Conservation (phyloP, 2,113 vertebrate species). For the Orientallactaga bullata region DNA sequence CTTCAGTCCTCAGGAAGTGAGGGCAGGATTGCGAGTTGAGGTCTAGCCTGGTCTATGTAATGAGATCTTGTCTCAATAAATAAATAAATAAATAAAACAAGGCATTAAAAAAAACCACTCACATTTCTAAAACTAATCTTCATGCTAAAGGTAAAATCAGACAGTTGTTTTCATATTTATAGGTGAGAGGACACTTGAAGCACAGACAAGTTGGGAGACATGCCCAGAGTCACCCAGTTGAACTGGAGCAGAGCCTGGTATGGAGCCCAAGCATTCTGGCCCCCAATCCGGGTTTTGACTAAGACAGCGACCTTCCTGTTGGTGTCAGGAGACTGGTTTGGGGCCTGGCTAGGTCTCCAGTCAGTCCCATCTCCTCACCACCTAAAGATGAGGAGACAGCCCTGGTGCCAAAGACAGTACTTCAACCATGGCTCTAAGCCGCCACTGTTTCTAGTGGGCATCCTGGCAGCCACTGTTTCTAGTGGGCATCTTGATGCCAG, state of each 20-base stretch:
- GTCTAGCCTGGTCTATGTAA: too few species aligned
- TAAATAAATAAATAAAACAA: too few species aligned
- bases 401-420: rapidly evolving
- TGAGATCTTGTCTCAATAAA: too few species aligned
- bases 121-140: too few species aligned
- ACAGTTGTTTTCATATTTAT: too few species aligned
- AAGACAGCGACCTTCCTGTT: too few species aligned
- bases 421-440: neutral
- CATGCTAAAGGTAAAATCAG: too few species aligned
- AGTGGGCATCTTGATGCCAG: too few species aligned
- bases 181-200: neutral
- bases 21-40: too few species aligned
- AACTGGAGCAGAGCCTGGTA: neutral
- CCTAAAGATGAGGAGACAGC: neutral
- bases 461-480: neutral
- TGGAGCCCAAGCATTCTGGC: neutral
- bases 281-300: neutral
- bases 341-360: too few species aligned
- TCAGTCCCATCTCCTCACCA: neutral
- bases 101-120: too few species aligned
- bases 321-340: neutral
- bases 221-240: neutral
- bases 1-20: too few species aligned
- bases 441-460: neutral
- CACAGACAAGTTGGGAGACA: neutral